Evolutionary conservation across 2,797 vertebrate genomes (phyloP).

Genomic region (Alcedo atthis): DNA sequence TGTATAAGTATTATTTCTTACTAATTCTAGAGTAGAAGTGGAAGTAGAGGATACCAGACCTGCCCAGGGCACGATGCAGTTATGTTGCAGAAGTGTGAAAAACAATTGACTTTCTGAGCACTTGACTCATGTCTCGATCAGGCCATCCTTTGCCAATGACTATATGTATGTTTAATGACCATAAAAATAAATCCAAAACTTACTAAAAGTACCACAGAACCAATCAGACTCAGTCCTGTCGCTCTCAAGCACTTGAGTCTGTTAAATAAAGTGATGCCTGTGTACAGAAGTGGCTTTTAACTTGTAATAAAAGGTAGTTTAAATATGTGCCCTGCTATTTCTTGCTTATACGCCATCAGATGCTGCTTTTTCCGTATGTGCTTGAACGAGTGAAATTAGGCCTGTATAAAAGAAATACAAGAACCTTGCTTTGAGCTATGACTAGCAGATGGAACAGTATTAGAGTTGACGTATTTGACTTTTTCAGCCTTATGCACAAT

Average conservation of each 20-base stretch:
- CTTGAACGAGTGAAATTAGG: neutral
- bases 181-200: neutral
- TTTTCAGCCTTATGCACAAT: neutral
- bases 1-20: neutral
- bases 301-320: neutral
- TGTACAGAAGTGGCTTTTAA: neutral
- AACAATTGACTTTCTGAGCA: rapidly evolving
- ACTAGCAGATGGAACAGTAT: neutral
- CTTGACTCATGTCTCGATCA: neutral
- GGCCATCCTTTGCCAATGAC: neutral
- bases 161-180: neutral
- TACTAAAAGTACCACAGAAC: neutral
- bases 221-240: neutral
- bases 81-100: neutral
- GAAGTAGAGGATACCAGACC: neutral
- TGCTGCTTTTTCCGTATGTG: neutral
- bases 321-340: neutral
- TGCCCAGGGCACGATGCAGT: neutral
- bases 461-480: neutral
- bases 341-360: rapidly evolving
- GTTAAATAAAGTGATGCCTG: neutral
- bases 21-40: neutral
- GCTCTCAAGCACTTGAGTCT: neutral
- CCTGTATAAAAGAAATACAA: neutral
- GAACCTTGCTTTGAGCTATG: neutral